Percentiles rank a stretch among this genome's conserved stretches.
phyloP scores from a whole-genome alignment of 2,888 invertebrate genomes.

The Philonicus albiceps region DNA sequence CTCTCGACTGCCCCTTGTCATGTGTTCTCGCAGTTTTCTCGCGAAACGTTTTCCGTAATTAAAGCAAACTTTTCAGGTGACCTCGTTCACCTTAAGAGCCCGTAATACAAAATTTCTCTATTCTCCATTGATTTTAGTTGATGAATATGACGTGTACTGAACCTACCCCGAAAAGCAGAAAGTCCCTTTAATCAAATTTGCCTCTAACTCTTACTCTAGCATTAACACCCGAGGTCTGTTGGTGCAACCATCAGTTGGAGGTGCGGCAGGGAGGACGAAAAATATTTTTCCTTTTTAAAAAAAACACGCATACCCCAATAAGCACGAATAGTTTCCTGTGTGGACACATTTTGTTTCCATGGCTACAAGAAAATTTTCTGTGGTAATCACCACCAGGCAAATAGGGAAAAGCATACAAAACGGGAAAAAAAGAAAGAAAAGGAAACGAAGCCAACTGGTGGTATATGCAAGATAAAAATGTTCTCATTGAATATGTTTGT shows the following conservation, averaged over 20 bases:
- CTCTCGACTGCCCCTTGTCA: background rate
- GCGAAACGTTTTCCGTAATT: background rate
- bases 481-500: background rate
- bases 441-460: background rate
- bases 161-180: background rate
- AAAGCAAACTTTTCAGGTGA: background rate
- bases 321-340: constrained; percentile 13
- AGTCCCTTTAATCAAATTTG: background rate
- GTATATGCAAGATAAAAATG: background rate
- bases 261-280: background rate
- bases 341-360: constrained; percentile 21
- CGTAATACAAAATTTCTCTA: background rate
- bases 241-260: background rate
- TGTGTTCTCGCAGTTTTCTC: background rate
- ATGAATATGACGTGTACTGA: background rate
- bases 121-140: background rate
- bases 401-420: background rate
- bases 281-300: background rate
- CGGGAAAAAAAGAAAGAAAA: background rate
- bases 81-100: background rate
- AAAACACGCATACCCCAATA: constrained; percentile 9
- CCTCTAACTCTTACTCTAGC: background rate
- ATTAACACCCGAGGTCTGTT: background rate
- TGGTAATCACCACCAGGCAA: background rate
- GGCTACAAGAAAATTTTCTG: constrained; percentile 4